Evolutionary conservation across 2,113 vertebrate genomes (phyloP).

Genomic region (Pseudorasbora parva): DNA sequence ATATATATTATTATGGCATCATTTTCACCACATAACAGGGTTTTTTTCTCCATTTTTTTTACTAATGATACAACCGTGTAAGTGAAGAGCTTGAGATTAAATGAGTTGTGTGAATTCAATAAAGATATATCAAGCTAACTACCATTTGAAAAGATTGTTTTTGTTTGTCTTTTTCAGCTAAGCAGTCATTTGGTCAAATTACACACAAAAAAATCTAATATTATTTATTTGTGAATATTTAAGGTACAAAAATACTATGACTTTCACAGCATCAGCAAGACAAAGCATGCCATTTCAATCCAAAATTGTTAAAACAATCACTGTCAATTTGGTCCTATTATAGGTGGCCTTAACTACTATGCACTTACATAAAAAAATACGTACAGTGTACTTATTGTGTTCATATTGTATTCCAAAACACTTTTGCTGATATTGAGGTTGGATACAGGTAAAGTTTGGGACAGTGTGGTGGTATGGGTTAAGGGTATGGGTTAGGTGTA

Average conservation of each 20-base stretch:
- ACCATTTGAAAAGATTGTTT: background rate
- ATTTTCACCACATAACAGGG: too few species aligned
- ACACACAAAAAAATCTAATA: background rate
- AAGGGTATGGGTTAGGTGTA: too few species aligned
- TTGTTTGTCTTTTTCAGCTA: background rate
- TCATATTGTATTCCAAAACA: too few species aligned
- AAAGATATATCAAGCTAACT: background rate
- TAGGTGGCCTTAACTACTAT: too few species aligned
- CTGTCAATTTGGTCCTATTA: too few species aligned
- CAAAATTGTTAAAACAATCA: background rate
- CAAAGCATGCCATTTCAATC: background rate
- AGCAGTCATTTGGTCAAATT: background rate
- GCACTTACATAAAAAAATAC: too few species aligned
- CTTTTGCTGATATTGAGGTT: too few species aligned
- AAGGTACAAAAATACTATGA: background rate
- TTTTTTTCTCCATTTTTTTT: too few species aligned
- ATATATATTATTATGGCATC: background rate
- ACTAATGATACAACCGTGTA: too few species aligned
- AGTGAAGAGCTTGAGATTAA: background rate
- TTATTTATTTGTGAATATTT: background rate
- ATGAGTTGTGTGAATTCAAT: background rate
- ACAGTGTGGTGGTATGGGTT: too few species aligned
- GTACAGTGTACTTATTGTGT: too few species aligned
- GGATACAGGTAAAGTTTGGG: too few species aligned
- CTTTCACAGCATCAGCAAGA: background rate